Evolutionary conservation across 2,888 invertebrate genomes (phyloP), one percentile per base, ranked within the genome.

Genomic region (Drosophila buzzatii): DNA sequence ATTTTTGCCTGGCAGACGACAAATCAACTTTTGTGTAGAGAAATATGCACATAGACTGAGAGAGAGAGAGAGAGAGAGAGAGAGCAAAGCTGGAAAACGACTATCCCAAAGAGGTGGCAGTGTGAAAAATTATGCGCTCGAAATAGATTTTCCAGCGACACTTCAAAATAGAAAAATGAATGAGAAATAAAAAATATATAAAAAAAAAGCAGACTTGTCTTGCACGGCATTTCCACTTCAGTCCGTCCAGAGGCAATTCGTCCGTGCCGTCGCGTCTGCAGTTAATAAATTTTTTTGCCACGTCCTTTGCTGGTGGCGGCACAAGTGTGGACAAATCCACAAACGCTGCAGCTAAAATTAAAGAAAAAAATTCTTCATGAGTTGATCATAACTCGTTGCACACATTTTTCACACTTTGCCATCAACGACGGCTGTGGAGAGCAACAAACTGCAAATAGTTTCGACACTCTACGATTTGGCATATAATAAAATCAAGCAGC

Each of bases 91-190:
- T 45, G 53, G 20, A 45, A 27, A 41, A 23, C 57, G 37, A 35
- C 55, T 83, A 82, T 60, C 69, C 55, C 67, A 70, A 70, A 59
- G 75, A 85, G 74, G 76, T 85, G 83, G 74, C 89, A 81, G 83
- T 67, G 73, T 90, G 77, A 83, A 85, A 85, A 86, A 88, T 86
- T 89, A 85, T 88, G 79, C 79, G 75, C 76, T 77, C 61, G 70
- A 86, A 86, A 86, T 86, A 86, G 86, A 90, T 88, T 90, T 82
- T 79, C 81, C 76, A 76, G 85, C 70, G 53, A 73, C 81, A 74
- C 68, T 66, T 51, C 51, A 51, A 65, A 69, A 60, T 58, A 47
- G 51, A 51, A 49, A 31, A 41, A 23, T 35, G 44, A 41, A 55
- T 27, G 35, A 4, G 23, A n/a, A 31, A 42, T 20, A 7, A 4